A percentile compares a stretch with the other conserved stretches of the same genome.
These are phyloP conservation scores for Phalacrocorax aristotelis DNA, from an alignment of 2,113 vertebrate genomes.

Conservation along the genomic window DNA sequence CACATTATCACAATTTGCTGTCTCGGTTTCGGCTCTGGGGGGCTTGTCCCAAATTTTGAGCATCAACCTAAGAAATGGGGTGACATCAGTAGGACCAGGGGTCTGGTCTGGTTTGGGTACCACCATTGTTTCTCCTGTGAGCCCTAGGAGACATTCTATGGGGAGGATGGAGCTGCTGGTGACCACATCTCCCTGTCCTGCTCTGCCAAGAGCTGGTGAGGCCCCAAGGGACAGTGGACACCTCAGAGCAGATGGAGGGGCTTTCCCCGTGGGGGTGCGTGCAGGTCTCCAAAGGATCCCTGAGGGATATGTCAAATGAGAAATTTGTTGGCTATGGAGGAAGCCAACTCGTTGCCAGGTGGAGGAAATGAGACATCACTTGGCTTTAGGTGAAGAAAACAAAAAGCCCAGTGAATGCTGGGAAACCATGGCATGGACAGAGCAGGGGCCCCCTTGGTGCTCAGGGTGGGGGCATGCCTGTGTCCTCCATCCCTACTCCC, in stretches of 20 bases:
- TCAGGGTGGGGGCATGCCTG: not conserved
- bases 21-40: not conserved
- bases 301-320: not conserved
- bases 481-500: not conserved
- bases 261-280: not conserved
- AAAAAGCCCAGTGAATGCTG: not conserved
- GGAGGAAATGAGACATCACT: not conserved
- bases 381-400: not conserved
- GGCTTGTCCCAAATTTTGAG: not conserved
- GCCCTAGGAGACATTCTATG: not conserved
- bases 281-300: not conserved
- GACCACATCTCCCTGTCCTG: fast-evolving
- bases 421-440: fast-evolving
- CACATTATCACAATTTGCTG: not conserved
- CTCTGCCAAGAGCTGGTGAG: not conserved
- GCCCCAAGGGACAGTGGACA: not conserved
- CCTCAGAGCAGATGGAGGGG: not conserved
- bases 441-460: not conserved
- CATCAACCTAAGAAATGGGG: not conserved
- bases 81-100: not conserved
- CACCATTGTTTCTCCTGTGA: not conserved
- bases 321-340: not conserved
- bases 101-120: fast-evolving
- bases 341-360: not conserved
- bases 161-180: not conserved